Conservation (phyloP, 2,797 vertebrate genomes). For the Valencia hispanica region DNA sequence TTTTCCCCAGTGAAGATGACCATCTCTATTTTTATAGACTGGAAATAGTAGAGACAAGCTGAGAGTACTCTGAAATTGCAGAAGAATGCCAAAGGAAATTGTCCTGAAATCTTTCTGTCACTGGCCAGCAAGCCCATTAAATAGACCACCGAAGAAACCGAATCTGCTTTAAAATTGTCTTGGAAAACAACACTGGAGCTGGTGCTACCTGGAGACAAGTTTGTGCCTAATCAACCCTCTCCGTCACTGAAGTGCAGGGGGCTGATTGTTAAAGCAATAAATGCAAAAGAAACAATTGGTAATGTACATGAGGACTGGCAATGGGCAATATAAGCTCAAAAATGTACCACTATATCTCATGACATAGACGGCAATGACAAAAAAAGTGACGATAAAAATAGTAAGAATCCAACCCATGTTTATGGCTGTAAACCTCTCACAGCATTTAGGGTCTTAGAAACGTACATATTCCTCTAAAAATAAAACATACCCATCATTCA, state of each 20-base stretch:
- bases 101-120: background rate
- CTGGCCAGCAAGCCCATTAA: background rate
- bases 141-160: background rate
- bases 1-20: background rate
- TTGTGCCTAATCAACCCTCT: slow-evolving; percentile 3
- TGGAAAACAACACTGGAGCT: background rate
- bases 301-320: background rate
- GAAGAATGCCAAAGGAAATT: slow-evolving; percentile 1
- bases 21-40: background rate
- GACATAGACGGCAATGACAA: background rate
- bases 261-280: background rate
- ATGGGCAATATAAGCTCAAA: background rate
- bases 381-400: too few relatives aligned
- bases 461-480: background rate
- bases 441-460: too few relatives aligned
- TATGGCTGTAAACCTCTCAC: background rate
- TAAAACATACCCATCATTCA: background rate
- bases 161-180: background rate
- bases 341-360: background rate
- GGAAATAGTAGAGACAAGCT: background rate
- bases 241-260: background rate
- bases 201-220: background rate
- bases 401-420: background rate
- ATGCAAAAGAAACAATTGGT: background rate
- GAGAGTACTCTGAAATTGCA: background rate